Conservation (phyloP, 2,888 invertebrate species). For the Drosophila sordidapex region DNA sequence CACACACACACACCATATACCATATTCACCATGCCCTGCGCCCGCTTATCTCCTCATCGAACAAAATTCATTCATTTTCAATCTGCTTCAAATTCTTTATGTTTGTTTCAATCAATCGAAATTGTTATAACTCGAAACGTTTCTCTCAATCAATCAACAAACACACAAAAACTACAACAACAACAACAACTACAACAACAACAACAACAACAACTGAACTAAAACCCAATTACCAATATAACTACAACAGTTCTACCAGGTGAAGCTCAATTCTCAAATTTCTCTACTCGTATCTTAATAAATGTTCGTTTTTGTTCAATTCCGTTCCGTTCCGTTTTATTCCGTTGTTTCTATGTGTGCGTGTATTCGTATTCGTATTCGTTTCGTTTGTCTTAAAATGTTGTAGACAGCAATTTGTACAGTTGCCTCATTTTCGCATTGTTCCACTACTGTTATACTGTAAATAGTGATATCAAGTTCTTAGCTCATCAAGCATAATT, state of each 20-base stretch:
- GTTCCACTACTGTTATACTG: slow-evolving; percentile 15
- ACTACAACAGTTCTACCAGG: slow-evolving; percentile 82
- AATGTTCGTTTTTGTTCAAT: slow-evolving; percentile 57
- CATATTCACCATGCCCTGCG: neutral
- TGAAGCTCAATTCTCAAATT: slow-evolving; percentile 78
- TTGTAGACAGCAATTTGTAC: slow-evolving; percentile 30
- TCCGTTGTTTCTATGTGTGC: slow-evolving; percentile 23
- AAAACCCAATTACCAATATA: slow-evolving; percentile 42
- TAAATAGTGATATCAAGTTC: slow-evolving; percentile 11
- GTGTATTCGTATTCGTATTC: slow-evolving; percentile 21
- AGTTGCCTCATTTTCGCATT: slow-evolving; percentile 30
- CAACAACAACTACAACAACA: slow-evolving; percentile 32
- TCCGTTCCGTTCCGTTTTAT: slow-evolving; percentile 50
- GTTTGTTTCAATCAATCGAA: slow-evolving; percentile 32
- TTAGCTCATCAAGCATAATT: slow-evolving; percentile 14
- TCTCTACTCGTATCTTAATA: slow-evolving; percentile 54
- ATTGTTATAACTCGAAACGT: slow-evolving; percentile 31
- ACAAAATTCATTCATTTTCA: slow-evolving; percentile 24
- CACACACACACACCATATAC: neutral
- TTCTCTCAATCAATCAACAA: slow-evolving; percentile 29
- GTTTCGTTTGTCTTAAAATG: slow-evolving; percentile 26
- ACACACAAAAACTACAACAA: slow-evolving; percentile 27
- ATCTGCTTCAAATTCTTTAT: slow-evolving; percentile 30
- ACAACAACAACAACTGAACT: slow-evolving; percentile 50
- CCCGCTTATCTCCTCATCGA: slow-evolving; percentile 8